Evolutionary conservation across 64 coral and sea anemone genomes (phyloP).

Genomic region (Astreopora myriophthalma): DNA sequence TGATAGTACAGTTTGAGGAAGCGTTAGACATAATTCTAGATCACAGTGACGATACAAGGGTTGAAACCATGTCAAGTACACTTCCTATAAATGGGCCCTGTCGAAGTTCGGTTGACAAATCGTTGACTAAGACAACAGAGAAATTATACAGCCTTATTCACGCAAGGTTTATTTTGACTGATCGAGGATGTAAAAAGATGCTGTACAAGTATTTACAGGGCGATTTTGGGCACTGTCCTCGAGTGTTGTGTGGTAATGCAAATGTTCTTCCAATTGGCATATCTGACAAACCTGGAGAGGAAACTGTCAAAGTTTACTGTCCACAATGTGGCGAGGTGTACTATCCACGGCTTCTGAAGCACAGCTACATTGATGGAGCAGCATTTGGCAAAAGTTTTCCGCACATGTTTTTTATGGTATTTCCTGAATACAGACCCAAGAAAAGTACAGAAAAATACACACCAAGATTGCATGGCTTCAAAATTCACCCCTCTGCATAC

Average conservation of each 20-base stretch:
- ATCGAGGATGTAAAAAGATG: conserved; percentile 83
- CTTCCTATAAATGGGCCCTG: conserved; percentile 58
- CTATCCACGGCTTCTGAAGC: conserved; percentile 44
- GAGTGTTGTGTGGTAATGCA: conserved; percentile 64
- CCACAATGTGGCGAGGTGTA: conserved; percentile 78
- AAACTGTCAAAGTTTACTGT: conserved; percentile 82
- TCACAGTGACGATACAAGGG: conserved; percentile 31
- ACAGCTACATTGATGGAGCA: conserved; percentile 75
- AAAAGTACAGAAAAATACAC: conserved; percentile 62
- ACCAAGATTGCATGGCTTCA: conserved; percentile 80
- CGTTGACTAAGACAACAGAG: conserved; percentile 44
- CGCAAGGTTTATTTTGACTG: conserved; percentile 69
- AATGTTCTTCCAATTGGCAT: conserved; percentile 86
- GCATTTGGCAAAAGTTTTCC: conserved; percentile 79
- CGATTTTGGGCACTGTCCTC: conserved; percentile 77
- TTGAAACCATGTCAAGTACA: background rate
- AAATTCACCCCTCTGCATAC: conserved; percentile 66
- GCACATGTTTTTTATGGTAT: conserved; percentile 90
- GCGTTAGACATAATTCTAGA: conserved; percentile 70
- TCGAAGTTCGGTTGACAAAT: conserved; percentile 55
- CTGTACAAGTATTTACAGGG: conserved; percentile 83
- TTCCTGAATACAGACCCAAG: conserved; percentile 63
- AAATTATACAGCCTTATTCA: conserved; percentile 79
- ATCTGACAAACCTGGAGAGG: conserved; percentile 76
- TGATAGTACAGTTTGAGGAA: conserved; percentile 62